Percentiles rank a stretch among this genome's conserved stretches.
phyloP scores from a whole-genome alignment of 2,888 invertebrate genomes.

The Epsilonema sp. region DNA sequence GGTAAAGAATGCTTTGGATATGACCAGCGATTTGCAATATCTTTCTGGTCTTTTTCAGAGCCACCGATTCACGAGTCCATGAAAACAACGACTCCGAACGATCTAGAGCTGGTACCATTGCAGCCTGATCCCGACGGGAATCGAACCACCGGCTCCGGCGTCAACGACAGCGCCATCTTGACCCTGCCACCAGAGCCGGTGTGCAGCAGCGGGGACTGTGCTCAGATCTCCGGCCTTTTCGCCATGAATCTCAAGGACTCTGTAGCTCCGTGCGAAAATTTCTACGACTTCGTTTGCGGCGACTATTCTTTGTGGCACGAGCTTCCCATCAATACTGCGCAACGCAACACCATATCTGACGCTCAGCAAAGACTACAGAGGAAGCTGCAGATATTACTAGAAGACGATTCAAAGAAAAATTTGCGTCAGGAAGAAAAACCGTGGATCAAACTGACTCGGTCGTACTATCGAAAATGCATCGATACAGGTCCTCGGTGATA shows the following conservation, averaged over 20 bases:
- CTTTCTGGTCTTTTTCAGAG: too few relatives aligned
- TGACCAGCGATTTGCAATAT: too few relatives aligned
- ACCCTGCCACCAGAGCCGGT: too few relatives aligned
- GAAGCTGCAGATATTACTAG: constrained; percentile 5
- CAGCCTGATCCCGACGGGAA: too few relatives aligned
- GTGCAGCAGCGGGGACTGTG: constrained; percentile 22
- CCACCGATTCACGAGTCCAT: neutral
- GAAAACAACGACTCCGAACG: neutral
- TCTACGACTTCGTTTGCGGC: constrained; percentile 24
- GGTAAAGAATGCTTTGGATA: too few relatives aligned
- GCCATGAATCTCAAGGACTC: constrained; percentile 22
- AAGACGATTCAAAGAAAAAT: too few relatives aligned
- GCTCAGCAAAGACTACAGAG: neutral
- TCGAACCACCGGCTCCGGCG: too few relatives aligned
- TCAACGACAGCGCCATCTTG: too few relatives aligned
- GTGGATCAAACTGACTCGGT: constrained; percentile 19
- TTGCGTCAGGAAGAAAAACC: constrained; percentile 12
- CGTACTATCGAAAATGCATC: constrained; percentile 22
- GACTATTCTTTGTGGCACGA: constrained; percentile 21
- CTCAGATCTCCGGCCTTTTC: constrained; percentile 19
- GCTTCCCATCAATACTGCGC: constrained; percentile 19
- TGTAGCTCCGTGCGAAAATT: constrained; percentile 22
- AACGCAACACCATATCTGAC: constrained; percentile 15
- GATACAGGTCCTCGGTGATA: constrained; percentile 22
- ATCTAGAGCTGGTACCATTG: too few relatives aligned